Conservation (phyloP, 2,888 invertebrate species). For the Heliconius cydno region DNA sequence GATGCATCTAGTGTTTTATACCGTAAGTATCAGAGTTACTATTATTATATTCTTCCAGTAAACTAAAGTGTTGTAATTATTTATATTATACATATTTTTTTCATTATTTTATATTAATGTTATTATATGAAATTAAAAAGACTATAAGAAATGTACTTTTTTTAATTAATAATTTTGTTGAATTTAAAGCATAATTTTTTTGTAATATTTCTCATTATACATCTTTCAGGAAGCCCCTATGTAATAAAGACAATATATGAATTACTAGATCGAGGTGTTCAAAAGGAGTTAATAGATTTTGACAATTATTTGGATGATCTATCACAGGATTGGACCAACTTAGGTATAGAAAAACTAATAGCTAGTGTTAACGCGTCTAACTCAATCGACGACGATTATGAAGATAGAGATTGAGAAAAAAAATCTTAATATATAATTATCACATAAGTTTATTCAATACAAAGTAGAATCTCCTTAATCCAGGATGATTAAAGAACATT, state of each 20-base stretch:
- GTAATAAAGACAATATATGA: constrained; percentile 86
- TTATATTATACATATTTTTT: not conserved
- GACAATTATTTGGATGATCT: constrained; percentile 98
- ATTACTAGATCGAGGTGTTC: constrained; percentile 88
- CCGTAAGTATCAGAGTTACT: constrained; percentile 60
- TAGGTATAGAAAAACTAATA: constrained; percentile 73
- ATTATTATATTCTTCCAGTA: not conserved
- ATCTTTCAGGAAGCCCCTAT: constrained; percentile 69
- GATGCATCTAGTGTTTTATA: constrained; percentile 66
- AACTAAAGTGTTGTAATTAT: not conserved
- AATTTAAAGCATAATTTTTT: too few relatives aligned
- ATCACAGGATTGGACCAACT: constrained; percentile 94
- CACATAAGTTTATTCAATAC: not conserved
- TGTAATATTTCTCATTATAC: not conserved
- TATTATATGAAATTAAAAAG: not conserved
- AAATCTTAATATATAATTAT: not conserved
- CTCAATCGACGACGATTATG: constrained; percentile 40
- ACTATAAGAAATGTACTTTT: too few relatives aligned
- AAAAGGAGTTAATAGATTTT: constrained; percentile 94
- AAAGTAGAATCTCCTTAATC: not conserved
- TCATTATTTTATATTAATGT: not conserved
- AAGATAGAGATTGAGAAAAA: constrained; percentile 20
- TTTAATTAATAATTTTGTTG: too few relatives aligned
- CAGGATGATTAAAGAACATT: not conserved
- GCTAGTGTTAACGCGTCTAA: constrained; percentile 61